Evolutionary conservation across 2,888 invertebrate genomes (phyloP), one percentile per base, ranked within the genome.

Genomic region (Leptura quadrifasciata): DNA sequence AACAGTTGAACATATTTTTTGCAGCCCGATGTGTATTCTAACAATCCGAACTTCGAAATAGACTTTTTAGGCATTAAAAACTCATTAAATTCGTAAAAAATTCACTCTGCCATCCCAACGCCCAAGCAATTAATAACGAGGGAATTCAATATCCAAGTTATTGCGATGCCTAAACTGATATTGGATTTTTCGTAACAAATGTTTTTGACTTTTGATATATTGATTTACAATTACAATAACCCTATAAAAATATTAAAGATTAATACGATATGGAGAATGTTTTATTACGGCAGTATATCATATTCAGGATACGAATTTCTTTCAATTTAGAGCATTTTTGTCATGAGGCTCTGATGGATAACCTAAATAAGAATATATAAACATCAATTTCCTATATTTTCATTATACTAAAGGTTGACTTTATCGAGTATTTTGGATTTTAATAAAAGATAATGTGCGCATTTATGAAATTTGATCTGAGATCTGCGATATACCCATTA

Each of bases 231-330:
- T 58, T 58, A 69, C 69, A 39, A 58, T 47, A 69, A 69, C 57
- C 69, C 39, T 69, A 69, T 69, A 60, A 69, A 65, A 60, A 69
- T 57, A 47, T 58, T 9, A 21, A 69, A 69, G 69, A 69, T 58
- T 35, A 69, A 69, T 69, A 60, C 57, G 69, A 69, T 58, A 69
- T 58, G 69, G 58, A 69, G 69, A 21, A 69, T 69, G 58, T 31
- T 39, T 69, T 69, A 69, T 69, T 69, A 47, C 39, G 18, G 60
- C 69, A 39, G 69, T 69, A 69, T 39, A 69, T 69, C 69, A 69
- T 69, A 58, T 47, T 69, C 58, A 69, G 69, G 35, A 15, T 39
- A 47, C 24, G 24, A 20, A 39, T 20, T 69, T 60, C 20, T 69
- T 58, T 69, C 69, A 69, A 31, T 69, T 69, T 69, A 35, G 18